phyloP scores from a whole-genome alignment of 1,140 invertebrate genomes.

The Drosophila pseudoananassae region DNA sequence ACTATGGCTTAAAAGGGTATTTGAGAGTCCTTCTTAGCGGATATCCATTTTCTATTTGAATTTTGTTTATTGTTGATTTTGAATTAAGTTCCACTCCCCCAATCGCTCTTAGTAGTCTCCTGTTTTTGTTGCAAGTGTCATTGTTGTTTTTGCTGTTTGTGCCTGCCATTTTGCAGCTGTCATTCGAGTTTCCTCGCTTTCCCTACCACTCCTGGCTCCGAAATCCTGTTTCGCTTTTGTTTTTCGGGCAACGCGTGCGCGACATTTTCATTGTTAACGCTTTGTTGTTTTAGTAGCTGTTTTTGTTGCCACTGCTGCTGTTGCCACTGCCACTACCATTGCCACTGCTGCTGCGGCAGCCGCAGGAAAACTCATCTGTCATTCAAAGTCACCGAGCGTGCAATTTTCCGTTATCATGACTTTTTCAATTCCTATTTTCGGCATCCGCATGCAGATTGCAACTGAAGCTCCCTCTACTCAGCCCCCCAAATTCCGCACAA shows the following conservation, averaged over 20 bases:
- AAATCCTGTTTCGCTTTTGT: slow-evolving; percentile 4
- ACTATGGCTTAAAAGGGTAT: slow-evolving; percentile 23
- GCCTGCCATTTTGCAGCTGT: slow-evolving; percentile 73
- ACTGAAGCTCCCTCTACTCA: background rate
- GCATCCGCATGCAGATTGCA: slow-evolving; percentile 29
- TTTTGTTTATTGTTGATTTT: slow-evolving; percentile 70
- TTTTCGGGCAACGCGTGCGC: slow-evolving; percentile 68
- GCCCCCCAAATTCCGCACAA: slow-evolving; percentile 33
- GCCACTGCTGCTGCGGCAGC: slow-evolving; percentile 21
- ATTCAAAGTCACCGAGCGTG: slow-evolving; percentile 76
- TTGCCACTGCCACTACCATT: slow-evolving; percentile 2
- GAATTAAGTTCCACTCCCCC: slow-evolving; percentile 65
- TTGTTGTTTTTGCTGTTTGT: slow-evolving; percentile 43
- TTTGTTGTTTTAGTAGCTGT: slow-evolving; percentile 61
- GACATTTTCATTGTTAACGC: slow-evolving; percentile 77
- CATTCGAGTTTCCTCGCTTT: slow-evolving; percentile 48
- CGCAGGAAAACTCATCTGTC: slow-evolving; percentile 70
- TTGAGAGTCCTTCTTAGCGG: slow-evolving; percentile 8
- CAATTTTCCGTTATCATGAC: slow-evolving; percentile 75
- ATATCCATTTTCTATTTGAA: slow-evolving; percentile 4
- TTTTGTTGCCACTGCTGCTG: slow-evolving; percentile 6
- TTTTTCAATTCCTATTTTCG: slow-evolving; percentile 75
- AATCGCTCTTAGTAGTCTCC: slow-evolving; percentile 34
- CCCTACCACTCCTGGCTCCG: background rate
- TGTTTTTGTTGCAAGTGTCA: slow-evolving; percentile 35